Conservation (phyloP, 2,113 vertebrate genomes). For the Pimephales promelas region DNA sequence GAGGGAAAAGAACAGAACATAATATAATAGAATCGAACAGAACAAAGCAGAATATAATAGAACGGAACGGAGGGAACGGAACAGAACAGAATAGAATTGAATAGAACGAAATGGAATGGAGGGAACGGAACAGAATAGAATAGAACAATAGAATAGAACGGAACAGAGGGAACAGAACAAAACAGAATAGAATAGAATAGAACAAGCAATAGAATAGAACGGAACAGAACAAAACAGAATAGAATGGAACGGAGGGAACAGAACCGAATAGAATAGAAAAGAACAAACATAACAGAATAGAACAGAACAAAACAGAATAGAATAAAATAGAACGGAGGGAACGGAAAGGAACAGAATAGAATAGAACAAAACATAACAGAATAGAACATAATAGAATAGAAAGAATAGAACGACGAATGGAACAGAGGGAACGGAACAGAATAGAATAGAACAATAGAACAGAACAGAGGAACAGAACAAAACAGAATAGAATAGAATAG, state of each 20-base stretch:
- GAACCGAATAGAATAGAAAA: neutral
- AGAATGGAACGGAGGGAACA: neutral
- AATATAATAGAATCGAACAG: neutral
- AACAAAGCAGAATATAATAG: no score
- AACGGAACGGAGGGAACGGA: no score
- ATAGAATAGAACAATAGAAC: neutral
- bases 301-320: neutral
- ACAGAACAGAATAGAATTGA: neutral
- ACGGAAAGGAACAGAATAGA: neutral
- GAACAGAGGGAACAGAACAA: neutral
- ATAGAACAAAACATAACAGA: neutral
- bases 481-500: neutral
- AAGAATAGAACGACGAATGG: conserved; percentile 2
- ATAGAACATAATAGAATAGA: neutral
- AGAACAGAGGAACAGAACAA: no score
- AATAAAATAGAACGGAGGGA: neutral
- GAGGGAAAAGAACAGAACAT: no score
- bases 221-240: neutral
- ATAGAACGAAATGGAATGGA: no score
- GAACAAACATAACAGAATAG: neutral
- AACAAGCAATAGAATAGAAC: neutral
- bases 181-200: neutral
- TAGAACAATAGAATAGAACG: no score
- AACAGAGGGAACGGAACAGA: neutral
- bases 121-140: neutral